Evolutionary conservation across 2,797 vertebrate genomes (phyloP).

Genomic region (Ctenochaetus hawaiiensis): DNA sequence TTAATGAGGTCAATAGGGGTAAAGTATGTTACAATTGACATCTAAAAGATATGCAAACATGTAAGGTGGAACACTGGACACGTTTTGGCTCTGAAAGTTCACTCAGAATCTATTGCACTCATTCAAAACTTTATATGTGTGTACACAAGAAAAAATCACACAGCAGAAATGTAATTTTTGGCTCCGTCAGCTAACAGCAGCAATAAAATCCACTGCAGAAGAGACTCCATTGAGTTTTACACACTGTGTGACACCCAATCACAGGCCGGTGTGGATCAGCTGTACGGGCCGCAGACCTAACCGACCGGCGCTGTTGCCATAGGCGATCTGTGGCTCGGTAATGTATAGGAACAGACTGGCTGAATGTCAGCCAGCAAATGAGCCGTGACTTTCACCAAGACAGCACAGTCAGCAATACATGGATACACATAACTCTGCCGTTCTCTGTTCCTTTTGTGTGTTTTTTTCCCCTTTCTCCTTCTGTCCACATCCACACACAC

Average conservation of each 20-base stretch:
- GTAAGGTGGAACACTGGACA: too few species aligned
- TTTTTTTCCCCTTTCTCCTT: conserved; percentile 16
- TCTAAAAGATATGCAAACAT: neutral
- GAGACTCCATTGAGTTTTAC: neutral
- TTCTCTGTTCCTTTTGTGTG: conserved; percentile 40
- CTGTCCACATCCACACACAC: conserved; percentile 19
- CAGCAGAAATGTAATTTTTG: neutral
- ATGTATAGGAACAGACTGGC: conserved; percentile 55
- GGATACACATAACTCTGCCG: conserved; percentile 62
- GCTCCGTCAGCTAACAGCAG: neutral
- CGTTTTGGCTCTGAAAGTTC: neutral
- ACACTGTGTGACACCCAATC: conserved; percentile 16
- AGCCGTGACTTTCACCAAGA: conserved; percentile 76
- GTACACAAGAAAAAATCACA: neutral
- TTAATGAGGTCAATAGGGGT: too few species aligned
- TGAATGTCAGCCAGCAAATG: conserved; percentile 78
- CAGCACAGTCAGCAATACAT: conserved; percentile 70
- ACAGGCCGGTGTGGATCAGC: conserved; percentile 30
- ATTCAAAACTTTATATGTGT: neutral
- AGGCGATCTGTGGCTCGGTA: conserved; percentile 44
- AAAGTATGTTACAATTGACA: too few species aligned
- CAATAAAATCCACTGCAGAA: neutral
- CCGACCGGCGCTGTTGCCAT: conserved; percentile 47
- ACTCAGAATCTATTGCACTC: too few species aligned
- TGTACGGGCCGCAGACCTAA: conserved; percentile 28